Conservation (phyloP, 2,113 vertebrate genomes). For the Alaudala cheleensis region DNA sequence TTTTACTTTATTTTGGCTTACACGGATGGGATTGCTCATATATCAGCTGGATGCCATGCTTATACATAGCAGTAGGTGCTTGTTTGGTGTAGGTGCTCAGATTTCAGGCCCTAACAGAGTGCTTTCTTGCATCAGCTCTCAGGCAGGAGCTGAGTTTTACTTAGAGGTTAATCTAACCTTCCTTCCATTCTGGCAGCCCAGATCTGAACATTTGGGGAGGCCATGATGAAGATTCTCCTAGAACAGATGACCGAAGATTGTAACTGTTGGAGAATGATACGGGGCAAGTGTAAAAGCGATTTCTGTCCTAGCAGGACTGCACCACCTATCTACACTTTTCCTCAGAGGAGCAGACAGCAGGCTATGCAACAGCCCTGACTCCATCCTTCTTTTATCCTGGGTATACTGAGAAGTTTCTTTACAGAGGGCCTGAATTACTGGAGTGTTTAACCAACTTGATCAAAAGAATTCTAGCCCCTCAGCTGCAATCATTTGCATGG, state of each 20-base stretch:
- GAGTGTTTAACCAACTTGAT: background rate
- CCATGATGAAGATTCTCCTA: background rate
- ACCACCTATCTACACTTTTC: background rate
- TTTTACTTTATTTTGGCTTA: background rate
- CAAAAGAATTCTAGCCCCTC: constrained; percentile 22
- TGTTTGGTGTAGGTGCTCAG: background rate
- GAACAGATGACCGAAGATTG: background rate
- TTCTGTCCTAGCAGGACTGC: background rate
- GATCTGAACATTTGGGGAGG: background rate
- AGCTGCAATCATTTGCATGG: background rate
- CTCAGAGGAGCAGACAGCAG: background rate
- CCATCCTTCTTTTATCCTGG: background rate
- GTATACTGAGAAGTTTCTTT: background rate
- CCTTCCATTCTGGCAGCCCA: background rate
- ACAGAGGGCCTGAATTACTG: background rate
- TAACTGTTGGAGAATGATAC: background rate
- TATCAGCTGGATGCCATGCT: background rate
- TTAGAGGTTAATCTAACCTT: background rate
- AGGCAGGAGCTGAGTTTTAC: background rate
- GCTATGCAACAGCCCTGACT: background rate
- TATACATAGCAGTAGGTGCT: background rate
- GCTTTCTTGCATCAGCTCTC: background rate
- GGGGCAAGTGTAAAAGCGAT: background rate
- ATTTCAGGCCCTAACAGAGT: background rate
- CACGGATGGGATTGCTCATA: background rate